Evolutionary conservation across 2,113 vertebrate species (phyloP).

Genomic region (Xerus inauris): DNA sequence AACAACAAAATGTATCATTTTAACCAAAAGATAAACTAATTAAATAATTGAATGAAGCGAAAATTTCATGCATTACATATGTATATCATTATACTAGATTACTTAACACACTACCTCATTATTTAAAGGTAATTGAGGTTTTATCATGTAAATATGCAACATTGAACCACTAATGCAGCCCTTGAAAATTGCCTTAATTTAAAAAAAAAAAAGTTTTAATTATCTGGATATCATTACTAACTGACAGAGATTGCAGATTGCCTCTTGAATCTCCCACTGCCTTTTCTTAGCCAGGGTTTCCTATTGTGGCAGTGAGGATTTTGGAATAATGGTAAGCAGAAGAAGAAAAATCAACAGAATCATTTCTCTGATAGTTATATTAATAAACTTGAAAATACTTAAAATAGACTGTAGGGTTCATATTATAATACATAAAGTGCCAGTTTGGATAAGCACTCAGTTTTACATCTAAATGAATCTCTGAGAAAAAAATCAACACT

Average conservation of each 20-base stretch:
- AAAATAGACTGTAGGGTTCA: neutral
- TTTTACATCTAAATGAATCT: neutral
- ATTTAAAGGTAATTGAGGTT: slow-evolving; percentile 65
- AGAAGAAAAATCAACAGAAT: neutral
- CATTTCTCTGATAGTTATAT: neutral
- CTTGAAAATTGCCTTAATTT: slow-evolving; percentile 69
- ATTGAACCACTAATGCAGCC: slow-evolving; percentile 38
- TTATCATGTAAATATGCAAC: slow-evolving; percentile 59
- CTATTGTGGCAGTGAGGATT: neutral
- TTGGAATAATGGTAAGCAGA: neutral
- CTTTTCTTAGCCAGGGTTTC: neutral
- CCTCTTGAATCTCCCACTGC: neutral
- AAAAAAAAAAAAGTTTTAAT: slow-evolving; percentile 42
- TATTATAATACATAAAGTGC: neutral
- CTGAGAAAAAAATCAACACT: neutral
- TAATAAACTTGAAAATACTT: slow-evolving; percentile 37
- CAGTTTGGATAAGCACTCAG: neutral
- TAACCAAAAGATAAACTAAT: slow-evolving; percentile 37
- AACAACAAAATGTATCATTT: neutral
- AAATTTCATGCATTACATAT: slow-evolving; percentile 35
- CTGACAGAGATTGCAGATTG: slow-evolving; percentile 17
- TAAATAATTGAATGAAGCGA: slow-evolving; percentile 59
- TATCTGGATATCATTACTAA: slow-evolving; percentile 49
- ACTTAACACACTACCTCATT: slow-evolving; percentile 54
- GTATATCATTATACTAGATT: slow-evolving; percentile 52